phyloP scores from a whole-genome alignment of 2,888 invertebrate genomes.

The Thalpophila matura region DNA sequence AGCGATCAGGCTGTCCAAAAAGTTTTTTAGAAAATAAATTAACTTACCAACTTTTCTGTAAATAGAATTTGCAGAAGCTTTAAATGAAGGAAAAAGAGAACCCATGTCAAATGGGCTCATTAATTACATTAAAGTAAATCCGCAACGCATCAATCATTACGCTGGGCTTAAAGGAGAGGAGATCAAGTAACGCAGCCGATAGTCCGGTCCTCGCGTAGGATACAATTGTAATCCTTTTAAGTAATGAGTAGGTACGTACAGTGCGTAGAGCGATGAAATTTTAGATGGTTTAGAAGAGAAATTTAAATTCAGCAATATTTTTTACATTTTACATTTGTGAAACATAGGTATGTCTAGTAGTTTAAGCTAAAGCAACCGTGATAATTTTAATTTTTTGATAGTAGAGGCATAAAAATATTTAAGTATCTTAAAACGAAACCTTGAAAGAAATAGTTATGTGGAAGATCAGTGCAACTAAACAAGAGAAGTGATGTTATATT shows the following conservation, averaged over 20 bases:
- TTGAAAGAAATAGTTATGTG: too few species aligned
- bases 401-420: too few species aligned
- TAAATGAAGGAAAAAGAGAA: slow-evolving; percentile 37
- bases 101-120: slow-evolving; percentile 61
- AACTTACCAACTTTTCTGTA: background rate
- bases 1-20: too few species aligned
- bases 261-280: slow-evolving; percentile 68
- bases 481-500: background rate
- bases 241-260: slow-evolving; percentile 85
- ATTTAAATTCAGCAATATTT: background rate
- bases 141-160: slow-evolving; percentile 81
- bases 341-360: too few species aligned
- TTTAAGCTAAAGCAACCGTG: too few species aligned
- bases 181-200: slow-evolving; percentile 78
- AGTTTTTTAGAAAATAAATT: background rate
- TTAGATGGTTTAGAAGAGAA: slow-evolving; percentile 46
- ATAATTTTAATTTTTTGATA: too few species aligned
- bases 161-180: slow-evolving; percentile 68
- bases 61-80: slow-evolving; percentile 31
- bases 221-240: slow-evolving; percentile 90
- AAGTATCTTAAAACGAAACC: too few species aligned
- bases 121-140: slow-evolving; percentile 76
- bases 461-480: too few species aligned
- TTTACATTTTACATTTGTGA: background rate
- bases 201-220: slow-evolving; percentile 75